Base-by-base conservation (phyloP, 2,888 invertebrate species). In the Steromphala cineraria region DNA sequence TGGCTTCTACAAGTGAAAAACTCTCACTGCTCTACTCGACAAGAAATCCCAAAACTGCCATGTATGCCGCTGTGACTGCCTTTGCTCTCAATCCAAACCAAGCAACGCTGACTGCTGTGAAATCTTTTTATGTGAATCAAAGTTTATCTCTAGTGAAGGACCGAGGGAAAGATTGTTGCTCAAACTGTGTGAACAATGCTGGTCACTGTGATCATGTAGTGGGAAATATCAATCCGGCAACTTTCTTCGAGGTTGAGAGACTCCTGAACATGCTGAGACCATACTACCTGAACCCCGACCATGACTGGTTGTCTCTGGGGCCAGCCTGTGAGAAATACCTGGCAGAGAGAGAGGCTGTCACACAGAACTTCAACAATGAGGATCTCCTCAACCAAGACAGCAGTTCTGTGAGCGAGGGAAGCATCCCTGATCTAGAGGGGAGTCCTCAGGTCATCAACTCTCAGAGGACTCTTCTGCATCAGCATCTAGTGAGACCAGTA, bases 171-270 rank as follows among this genome's bases (percentile, higher is more conserved):
- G 13, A 74, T 56, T 83, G 84, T 52, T 83, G 86, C 76, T 75
- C 81, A 24, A 84, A 82, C 36, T 84, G 83, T 81, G 31, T 75
- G 0, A 40, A 55, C 15, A 71, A 81, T 28, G 17, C 53, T 24
- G 80, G 81, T 4, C 7, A 82, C 67, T 78, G 84, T 74, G 74
- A 52, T 13, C 81, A 81, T 28, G 79, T 74, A 53, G 80, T 83
- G 67, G 80, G 4, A 53, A 67, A 24, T 21, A 86, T 90, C 5
- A 89, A 91, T 75, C 88, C 88, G 24, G 90, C 91, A 19, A 90
- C 90, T 17, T 67, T 91, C 15, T 89, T 90, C 80, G 91, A 91
- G 79, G 88, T 90, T 10, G 91, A 91, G 81, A 80, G 91, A 31
- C 82, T 91, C 24, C 84, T 90, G 15, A 88, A 87, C 53, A 87